Percentiles rank a stretch among this genome's conserved stretches.
Conservation (phyloP, 2,797 vertebrate species). For the Rhyacichthys aspro region DNA sequence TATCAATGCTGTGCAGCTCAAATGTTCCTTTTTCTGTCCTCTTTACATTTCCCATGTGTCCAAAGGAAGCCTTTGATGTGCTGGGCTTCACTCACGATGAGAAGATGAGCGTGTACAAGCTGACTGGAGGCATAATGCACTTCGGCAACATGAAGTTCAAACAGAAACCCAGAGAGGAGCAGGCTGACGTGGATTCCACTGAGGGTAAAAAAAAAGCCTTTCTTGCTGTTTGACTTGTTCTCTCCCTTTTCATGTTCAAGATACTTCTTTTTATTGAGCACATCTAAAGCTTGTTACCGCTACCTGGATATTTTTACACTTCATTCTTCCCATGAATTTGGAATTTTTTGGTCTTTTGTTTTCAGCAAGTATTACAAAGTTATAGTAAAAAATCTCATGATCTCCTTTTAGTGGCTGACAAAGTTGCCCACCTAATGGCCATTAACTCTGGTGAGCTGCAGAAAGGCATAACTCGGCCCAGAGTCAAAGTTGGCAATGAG, state of each 20-base stretch:
- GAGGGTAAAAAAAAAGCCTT: conserved; percentile 52
- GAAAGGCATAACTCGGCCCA: conserved; percentile 67
- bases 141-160: conserved; percentile 79
- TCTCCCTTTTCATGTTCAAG: background rate
- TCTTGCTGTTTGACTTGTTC: background rate
- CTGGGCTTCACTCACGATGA: conserved; percentile 76
- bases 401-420: conserved; percentile 67
- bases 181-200: conserved; percentile 74
- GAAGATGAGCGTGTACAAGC: conserved; percentile 72
- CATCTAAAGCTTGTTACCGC: background rate
- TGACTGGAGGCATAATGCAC: conserved; percentile 70
- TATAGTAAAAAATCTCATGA: background rate
- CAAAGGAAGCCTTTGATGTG: conserved; percentile 74
- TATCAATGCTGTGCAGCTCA: conserved; percentile 4
- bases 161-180: conserved; percentile 80
- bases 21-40: background rate
- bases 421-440: conserved; percentile 75
- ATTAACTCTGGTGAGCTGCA: conserved; percentile 76
- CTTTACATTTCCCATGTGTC: background rate
- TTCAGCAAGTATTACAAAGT: background rate
- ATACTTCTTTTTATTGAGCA: background rate
- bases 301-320: background rate
- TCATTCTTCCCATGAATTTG: too few species aligned
- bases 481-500: conserved; percentile 76
- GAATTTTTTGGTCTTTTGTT: background rate